phyloP scores from a whole-genome alignment of 2,113 vertebrate species.

The Bombycilla garrulus region DNA sequence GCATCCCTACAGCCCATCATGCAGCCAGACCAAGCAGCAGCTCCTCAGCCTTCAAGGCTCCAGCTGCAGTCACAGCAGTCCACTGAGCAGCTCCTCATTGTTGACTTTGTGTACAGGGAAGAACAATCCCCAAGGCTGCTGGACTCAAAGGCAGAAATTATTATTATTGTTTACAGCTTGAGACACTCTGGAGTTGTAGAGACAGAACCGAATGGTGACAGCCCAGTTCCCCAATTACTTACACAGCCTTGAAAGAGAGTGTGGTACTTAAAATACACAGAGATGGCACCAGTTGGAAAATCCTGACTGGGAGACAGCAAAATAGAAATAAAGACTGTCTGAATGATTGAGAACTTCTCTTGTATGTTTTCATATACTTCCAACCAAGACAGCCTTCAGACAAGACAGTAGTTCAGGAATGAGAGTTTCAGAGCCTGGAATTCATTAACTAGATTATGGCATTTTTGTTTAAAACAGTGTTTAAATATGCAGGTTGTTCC shows the following conservation, averaged over 20 bases:
- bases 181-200: background rate
- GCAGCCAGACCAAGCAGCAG: background rate
- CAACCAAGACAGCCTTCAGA: background rate
- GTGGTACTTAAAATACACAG: background rate
- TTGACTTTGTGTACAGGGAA: background rate
- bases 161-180: background rate
- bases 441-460: conserved; percentile 11
- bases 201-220: background rate
- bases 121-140: background rate
- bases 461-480: conserved; percentile 27
- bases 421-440: background rate
- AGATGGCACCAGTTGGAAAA: background rate
- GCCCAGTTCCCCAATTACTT: background rate
- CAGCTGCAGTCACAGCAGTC: background rate
- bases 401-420: background rate
- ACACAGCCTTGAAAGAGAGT: background rate
- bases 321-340: background rate
- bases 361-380: background rate
- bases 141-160: background rate
- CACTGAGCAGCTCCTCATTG: background rate
- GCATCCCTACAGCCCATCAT: background rate
- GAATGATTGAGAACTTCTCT: background rate
- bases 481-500: conserved; percentile 60
- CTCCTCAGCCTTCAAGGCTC: background rate
- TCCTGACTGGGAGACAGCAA: background rate